Evolutionary conservation across 2,888 invertebrate genomes (phyloP).

Genomic region (Parthenolecanium corni): DNA sequence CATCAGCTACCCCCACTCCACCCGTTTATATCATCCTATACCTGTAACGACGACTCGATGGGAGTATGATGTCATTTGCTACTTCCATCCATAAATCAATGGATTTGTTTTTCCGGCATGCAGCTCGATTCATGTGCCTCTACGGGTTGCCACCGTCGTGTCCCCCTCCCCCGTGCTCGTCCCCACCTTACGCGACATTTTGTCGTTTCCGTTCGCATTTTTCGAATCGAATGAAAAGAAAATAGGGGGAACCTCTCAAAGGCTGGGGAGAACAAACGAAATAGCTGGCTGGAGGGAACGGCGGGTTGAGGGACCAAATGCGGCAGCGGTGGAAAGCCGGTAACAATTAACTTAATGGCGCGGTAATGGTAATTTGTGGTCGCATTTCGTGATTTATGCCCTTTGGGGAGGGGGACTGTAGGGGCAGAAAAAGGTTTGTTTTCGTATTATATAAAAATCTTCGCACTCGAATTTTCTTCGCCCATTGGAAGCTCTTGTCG

Average conservation of each 20-base stretch:
- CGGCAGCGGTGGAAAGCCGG: background rate
- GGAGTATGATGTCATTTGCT: slow-evolving; percentile 8
- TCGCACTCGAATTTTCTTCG: background rate
- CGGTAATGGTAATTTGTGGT: slow-evolving; percentile 24
- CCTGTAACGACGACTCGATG: too few relatives aligned
- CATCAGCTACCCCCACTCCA: too few relatives aligned
- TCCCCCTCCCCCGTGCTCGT: too few relatives aligned
- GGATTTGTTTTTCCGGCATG: slow-evolving; percentile 20
- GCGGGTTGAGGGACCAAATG: too few relatives aligned
- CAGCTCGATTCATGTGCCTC: background rate
- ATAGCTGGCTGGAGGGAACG: too few relatives aligned
- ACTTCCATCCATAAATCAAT: slow-evolving; percentile 15
- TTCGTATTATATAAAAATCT: background rate
- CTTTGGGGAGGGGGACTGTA: background rate
- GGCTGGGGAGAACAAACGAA: too few relatives aligned
- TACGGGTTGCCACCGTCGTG: background rate
- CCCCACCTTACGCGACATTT: background rate
- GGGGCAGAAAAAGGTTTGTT: too few relatives aligned
- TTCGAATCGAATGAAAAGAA: background rate
- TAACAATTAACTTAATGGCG: slow-evolving; percentile 25
- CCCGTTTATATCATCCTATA: too few relatives aligned
- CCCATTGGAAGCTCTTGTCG: slow-evolving; percentile 4
- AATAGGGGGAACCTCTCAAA: background rate
- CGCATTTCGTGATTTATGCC: slow-evolving; percentile 12
- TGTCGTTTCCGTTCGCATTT: background rate